Evolutionary conservation across 2,797 vertebrate species (phyloP).

Genomic region (Anisognathus igniventris): DNA sequence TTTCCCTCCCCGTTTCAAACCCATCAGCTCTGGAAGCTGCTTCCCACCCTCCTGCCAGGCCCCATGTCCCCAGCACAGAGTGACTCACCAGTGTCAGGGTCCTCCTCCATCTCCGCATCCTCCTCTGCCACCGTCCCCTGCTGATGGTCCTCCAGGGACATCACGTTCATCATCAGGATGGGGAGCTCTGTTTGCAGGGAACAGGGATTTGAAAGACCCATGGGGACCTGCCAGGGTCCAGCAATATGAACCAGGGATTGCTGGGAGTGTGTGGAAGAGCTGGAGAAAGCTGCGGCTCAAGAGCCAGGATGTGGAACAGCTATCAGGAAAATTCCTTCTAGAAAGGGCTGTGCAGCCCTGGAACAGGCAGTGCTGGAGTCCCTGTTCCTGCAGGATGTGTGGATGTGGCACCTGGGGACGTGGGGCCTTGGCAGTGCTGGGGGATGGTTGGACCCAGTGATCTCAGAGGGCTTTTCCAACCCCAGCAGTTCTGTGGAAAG

Average conservation of each 20-base stretch:
- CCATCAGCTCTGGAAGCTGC: neutral
- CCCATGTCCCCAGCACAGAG: fast-evolving
- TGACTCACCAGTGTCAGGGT: neutral
- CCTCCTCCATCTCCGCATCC: neutral
- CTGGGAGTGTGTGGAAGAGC: neutral
- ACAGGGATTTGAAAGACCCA: neutral
- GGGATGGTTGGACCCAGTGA: fast-evolving
- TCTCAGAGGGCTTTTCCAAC: neutral
- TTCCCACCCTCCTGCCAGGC: fast-evolving
- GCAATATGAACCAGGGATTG: fast-evolving
- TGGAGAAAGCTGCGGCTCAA: fast-evolving
- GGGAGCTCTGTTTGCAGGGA: neutral
- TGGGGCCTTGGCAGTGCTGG: neutral
- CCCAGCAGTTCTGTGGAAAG: neutral
- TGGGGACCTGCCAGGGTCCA: neutral
- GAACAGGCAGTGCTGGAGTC: neutral
- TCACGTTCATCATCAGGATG: neutral
- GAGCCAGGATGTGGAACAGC: neutral
- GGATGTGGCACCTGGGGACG: neutral
- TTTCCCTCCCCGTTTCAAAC: neutral
- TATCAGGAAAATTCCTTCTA: too few relatives aligned
- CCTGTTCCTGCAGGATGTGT: fast-evolving
- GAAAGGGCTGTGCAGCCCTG: neutral
- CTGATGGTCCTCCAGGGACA: neutral
- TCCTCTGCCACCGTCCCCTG: fast-evolving